Base-by-base conservation (phyloP, 2,113 vertebrate genomes). In the Cariama cristata region DNA sequence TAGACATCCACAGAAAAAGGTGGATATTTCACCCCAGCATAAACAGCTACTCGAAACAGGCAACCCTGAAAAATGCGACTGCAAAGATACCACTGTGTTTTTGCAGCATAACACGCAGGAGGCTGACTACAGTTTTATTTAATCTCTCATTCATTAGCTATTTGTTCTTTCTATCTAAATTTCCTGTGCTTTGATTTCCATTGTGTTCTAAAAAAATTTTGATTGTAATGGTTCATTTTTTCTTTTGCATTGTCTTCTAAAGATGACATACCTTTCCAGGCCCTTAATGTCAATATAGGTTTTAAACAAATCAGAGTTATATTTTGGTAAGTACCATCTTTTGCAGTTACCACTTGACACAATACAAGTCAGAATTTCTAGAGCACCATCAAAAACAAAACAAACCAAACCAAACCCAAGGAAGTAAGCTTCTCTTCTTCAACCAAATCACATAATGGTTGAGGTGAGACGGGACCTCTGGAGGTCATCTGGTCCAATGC, bases 61-160 rank as follows among this genome's bases (percentile, higher is more conserved):
- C 53, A 63, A 68, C 8, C 9, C 2, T 12, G n/a, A 44, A 89
- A 88, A 77, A 44, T 1, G 2, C 0, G 6, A 47, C 62, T 60
- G 38, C 52, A 74, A 59, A 81, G 38, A 38, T 15, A 38, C 12
- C 18, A n/a, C 27, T 12, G 18, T 40, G 18, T 17, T 60, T 59
- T 15, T 26, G 28, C 0, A 0, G n/a, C 32, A 35, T 27, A 74
- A 79, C 3, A 16, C 3, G 5, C 5, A 60, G 8, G 33, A 74
- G 1, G 9, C 20, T 45, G 19, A 47, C n/a, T 22, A 26, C 4
- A 1, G 9, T 59, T 35, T 79, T 60, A 82, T 23, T 26, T 40
- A 22, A 62, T 26, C 32, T 79, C 40, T 83, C 45, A 30, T 52
- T 20, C n/a, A n/a, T n/a, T n/a, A 85, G 8, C 3, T 71, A 13